Evolutionary conservation across 2,113 vertebrate species (phyloP).

Genomic region (Lepus americanus): DNA sequence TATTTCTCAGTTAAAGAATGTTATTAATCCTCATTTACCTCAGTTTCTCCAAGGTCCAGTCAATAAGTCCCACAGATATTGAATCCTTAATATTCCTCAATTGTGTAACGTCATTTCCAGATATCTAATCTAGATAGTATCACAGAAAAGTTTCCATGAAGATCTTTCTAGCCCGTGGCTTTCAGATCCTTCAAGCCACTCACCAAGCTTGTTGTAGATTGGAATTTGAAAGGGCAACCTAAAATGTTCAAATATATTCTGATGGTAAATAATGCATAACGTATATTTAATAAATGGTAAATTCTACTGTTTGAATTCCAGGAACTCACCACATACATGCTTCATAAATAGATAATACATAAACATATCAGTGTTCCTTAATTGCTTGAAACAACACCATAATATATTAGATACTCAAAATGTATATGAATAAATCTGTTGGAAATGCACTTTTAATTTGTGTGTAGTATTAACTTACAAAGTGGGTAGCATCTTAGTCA

Average conservation of each 20-base stretch:
- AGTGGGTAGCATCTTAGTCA: background rate
- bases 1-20: too few species aligned
- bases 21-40: too few species aligned
- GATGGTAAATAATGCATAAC: background rate
- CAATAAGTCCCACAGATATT: too few species aligned
- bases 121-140: background rate
- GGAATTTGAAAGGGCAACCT: background rate
- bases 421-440: background rate
- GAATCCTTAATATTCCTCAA: too few species aligned
- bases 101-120: too few species aligned
- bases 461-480: fast-evolving
- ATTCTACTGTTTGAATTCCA: too few species aligned
- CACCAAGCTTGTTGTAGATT: background rate
- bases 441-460: background rate
- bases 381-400: too few species aligned
- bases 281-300: background rate
- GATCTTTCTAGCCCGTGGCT: background rate
- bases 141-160: background rate
- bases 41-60: too few species aligned
- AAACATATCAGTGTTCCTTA: background rate
- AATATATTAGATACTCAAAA: background rate
- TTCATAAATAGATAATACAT: background rate
- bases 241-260: background rate
- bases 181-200: background rate
- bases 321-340: background rate